Evolutionary conservation across 2,113 vertebrate genomes (phyloP).

Genomic region (Microtus richardsoni): DNA sequence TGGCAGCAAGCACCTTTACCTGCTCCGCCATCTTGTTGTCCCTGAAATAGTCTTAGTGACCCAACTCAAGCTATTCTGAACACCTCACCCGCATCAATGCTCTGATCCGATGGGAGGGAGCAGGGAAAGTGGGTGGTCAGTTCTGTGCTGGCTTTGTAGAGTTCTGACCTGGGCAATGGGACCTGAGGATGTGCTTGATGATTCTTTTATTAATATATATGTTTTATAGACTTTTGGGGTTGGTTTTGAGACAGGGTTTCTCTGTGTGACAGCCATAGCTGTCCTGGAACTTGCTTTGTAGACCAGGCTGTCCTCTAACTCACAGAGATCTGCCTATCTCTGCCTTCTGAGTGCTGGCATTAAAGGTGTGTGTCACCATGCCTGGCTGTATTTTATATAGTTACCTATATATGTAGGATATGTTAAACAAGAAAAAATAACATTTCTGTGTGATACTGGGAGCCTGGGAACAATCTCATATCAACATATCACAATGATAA

Average conservation of each 20-base stretch:
- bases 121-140: not conserved
- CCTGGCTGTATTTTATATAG: not conserved
- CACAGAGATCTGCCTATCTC: no score
- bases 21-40: not conserved
- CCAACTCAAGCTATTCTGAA: not conserved
- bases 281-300: not conserved
- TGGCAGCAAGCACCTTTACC: not conserved
- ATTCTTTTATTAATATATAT: not conserved
- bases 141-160: not conserved
- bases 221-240: not conserved
- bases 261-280: not conserved
- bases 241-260: not conserved
- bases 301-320: no score
- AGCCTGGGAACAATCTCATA: not conserved
- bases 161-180: not conserved
- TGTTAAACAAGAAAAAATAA: not conserved
- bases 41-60: not conserved
- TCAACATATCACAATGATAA: not conserved
- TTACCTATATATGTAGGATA: not conserved
- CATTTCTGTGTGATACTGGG: not conserved
- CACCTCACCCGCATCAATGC: not conserved
- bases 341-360: not conserved
- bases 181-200: no score
- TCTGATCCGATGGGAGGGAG: not conserved
- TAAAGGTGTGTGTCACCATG: not conserved